phyloP scores from a whole-genome alignment of 2,797 vertebrate species.

The Parotocinclus haroldoi region DNA sequence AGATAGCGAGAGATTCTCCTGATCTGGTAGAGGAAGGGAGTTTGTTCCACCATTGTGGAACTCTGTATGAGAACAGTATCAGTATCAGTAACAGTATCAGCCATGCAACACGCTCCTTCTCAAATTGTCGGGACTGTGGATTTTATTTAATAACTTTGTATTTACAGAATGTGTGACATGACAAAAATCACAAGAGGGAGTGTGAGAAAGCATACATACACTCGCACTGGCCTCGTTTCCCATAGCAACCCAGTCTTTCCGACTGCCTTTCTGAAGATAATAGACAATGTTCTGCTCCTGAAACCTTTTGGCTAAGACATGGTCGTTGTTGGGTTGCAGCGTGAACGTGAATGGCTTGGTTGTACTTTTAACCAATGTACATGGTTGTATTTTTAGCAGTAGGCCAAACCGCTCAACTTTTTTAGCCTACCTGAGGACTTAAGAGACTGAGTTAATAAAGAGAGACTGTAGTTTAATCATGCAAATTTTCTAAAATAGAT shows the following conservation, averaged over 20 bases:
- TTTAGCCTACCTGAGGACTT: no score
- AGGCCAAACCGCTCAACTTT: no score
- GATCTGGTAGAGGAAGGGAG: no score
- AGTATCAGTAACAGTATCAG: no score
- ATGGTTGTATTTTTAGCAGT: slow-evolving; percentile 25
- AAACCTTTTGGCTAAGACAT: slow-evolving; percentile 25
- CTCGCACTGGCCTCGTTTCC: slow-evolving; percentile 47
- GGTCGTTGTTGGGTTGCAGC: slow-evolving; percentile 24
- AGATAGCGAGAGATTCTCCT: no score
- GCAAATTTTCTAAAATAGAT: no score
- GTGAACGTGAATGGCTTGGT: slow-evolving; percentile 12
- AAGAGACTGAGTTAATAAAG: no score
- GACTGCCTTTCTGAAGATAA: slow-evolving; percentile 40
- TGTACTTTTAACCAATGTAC: no score
- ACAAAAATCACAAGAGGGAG: slow-evolving; percentile 23
- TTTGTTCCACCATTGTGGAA: no score
- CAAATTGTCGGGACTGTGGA: background rate
- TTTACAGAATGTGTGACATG: slow-evolving; percentile 19
- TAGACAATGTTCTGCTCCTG: slow-evolving; percentile 44
- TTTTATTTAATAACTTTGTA: slow-evolving; percentile 1
- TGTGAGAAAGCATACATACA: slow-evolving; percentile 27
- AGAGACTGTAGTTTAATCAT: no score
- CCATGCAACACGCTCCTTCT: background rate
- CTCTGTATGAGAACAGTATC: no score
- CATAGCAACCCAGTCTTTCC: slow-evolving; percentile 55